phyloP scores from a whole-genome alignment of 2,113 vertebrate genomes.

The Alouatta palliata region DNA sequence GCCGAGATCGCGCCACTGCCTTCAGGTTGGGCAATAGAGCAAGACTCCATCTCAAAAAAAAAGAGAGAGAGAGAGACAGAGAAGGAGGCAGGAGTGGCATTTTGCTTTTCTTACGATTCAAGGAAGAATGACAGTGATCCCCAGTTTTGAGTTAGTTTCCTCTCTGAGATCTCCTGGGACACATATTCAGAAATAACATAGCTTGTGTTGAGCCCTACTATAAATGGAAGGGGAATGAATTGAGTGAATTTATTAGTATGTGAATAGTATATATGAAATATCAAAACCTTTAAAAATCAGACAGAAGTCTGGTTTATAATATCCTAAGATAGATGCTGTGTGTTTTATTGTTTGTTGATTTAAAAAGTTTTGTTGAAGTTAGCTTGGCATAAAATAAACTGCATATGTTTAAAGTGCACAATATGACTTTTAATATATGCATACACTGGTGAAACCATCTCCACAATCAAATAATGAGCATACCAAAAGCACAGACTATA shows the following conservation, averaged over 20 bases:
- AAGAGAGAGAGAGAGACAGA: not conserved
- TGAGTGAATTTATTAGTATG: not conserved
- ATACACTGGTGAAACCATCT: not conserved
- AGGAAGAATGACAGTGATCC: not conserved
- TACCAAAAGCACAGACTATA: not conserved
- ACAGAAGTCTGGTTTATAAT: not conserved
- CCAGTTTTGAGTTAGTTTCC: not conserved
- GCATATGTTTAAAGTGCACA: not conserved
- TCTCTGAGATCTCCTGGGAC: not conserved
- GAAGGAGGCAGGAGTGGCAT: not conserved
- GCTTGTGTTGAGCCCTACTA: not conserved
- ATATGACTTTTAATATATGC: not conserved
- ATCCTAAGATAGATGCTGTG: not conserved
- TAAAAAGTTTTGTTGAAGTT: not conserved
- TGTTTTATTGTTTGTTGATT: not conserved
- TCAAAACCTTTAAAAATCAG: not conserved
- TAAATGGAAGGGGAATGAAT: not conserved
- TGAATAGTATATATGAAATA: not conserved
- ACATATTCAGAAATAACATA: not conserved
- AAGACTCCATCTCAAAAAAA: too few relatives aligned
- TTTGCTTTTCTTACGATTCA: not conserved
- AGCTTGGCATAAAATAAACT: not conserved
- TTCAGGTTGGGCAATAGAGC: too few relatives aligned
- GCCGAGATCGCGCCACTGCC: too few relatives aligned
- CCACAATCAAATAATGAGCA: not conserved